Evolutionary conservation across 2,797 vertebrate species (phyloP), one percentile per base, ranked within the genome.

Genomic region (Tangara arthus): DNA sequence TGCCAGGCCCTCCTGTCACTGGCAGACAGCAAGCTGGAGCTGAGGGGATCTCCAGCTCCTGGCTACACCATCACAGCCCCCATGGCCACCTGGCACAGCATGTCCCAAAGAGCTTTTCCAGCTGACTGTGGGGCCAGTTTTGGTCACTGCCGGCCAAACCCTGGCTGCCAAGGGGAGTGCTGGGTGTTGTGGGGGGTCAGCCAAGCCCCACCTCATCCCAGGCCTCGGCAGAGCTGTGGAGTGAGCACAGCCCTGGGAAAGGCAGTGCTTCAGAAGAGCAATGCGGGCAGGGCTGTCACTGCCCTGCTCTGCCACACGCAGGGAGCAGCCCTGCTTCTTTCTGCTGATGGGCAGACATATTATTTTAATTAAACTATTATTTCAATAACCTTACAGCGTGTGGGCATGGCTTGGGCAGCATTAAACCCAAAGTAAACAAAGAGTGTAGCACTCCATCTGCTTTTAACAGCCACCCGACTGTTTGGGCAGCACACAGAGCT

Each of bases 401-500:
- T 84, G 63, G 82, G 53, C 77, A 71, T 2, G 32, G 71, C 44
- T 81, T 57, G 65, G 87, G 65, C 80, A 85, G 53, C 75, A 68
- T 41, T 89, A 87, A 87, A 73, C 23, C 41, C 61, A 77, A 76
- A 55, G 82, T 81, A 91, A 93, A 87, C 92, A 93, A 56, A 34
- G 68, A 85, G 22, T 8, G 44, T 42, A 75, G 60, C 39, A 20
- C 47, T 82, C 76, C 65, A 49, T 84, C 94, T 88, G 91, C 86
- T 90, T 90, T 89, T 71, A 61, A 21, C 78, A 47, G 44, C 78
- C 93, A 39, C 89, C 82, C 2, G 3, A 57, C 56, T 69, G 35
- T 70, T 95, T 81, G 94, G 96, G 81, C 86, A 90, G 69, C 88
- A 53, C 35, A 44, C 88, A 50, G 49, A 82, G 93, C 77, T 75